Percentiles rank a stretch among this genome's conserved stretches.
Evolutionary conservation across 1,140 invertebrate genomes (phyloP).

Genomic region (Pseudomyrmex concolor): DNA sequence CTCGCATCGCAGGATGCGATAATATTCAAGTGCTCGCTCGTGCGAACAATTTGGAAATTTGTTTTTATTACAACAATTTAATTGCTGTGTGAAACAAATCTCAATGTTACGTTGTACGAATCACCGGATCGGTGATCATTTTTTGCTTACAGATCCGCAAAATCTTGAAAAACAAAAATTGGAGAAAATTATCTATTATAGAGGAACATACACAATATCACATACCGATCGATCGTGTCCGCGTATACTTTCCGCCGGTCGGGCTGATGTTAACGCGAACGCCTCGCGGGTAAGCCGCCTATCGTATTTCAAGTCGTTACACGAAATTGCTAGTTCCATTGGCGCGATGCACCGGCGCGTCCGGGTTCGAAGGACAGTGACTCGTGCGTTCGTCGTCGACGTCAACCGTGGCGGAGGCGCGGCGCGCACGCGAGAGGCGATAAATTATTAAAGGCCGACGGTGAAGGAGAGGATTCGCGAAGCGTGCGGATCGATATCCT

Average conservation of each 20-base stretch:
- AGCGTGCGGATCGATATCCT: constrained; percentile 71
- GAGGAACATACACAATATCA: background rate
- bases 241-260: background rate
- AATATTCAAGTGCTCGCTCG: background rate
- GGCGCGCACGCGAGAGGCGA: constrained; percentile 34
- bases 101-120: background rate
- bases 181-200: background rate
- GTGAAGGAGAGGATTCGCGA: constrained; percentile 61
- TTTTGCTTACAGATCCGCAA: background rate
- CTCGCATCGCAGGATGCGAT: background rate
- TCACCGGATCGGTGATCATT: background rate
- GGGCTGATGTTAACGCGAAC: background rate
- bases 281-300: constrained; percentile 19
- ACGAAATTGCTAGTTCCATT: constrained; percentile 49
- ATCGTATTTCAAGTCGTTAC: constrained; percentile 40
- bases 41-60: background rate
- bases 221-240: constrained; percentile 8
- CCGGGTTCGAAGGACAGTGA: constrained; percentile 46
- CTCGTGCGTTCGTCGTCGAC: constrained; percentile 28
- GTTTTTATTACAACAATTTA: background rate
- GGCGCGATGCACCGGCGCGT: constrained; percentile 31
- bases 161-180: background rate
- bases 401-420: constrained; percentile 30
- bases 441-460: constrained; percentile 66
- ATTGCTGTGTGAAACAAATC: background rate